Percentiles rank a stretch among this genome's conserved stretches.
These are phyloP conservation scores for Manis crassicaudata DNA, from an alignment of 2,797 vertebrate genomes.

Conservation along the genomic window DNA sequence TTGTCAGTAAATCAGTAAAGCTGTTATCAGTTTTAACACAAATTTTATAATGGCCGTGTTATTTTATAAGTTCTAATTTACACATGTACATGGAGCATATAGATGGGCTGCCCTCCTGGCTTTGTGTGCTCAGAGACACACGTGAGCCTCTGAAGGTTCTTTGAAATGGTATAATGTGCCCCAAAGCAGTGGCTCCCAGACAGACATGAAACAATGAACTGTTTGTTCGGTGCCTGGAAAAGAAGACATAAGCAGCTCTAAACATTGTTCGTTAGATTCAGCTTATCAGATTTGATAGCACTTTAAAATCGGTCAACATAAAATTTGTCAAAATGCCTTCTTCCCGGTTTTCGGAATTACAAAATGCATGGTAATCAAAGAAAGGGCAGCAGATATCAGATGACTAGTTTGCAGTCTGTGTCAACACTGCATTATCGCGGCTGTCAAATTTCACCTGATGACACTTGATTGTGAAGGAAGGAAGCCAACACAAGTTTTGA, in stretches of 20 bases:
- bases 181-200: background rate
- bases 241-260: background rate
- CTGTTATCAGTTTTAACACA: conserved; percentile 77
- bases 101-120: background rate
- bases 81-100: background rate
- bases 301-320: conserved; percentile 41
- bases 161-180: conserved; percentile 41
- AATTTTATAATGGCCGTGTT: conserved; percentile 74
- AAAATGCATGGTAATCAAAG: conserved; percentile 27
- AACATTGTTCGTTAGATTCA: conserved; percentile 28
- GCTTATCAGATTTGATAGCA: conserved; percentile 9
- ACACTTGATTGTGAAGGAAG: conserved; percentile 44
- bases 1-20: conserved; percentile 80
- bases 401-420: background rate
- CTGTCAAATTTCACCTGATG: background rate
- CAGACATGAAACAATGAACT: conserved; percentile 35
- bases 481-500: conserved; percentile 57
- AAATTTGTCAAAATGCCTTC: background rate
- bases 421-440: conserved; percentile 36
- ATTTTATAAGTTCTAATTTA: conserved; percentile 78
- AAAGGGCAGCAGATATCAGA: background rate
- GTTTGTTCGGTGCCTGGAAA: conserved; percentile 52
- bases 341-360: background rate
- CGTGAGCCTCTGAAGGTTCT: conserved; percentile 14
- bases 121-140: background rate